These are phyloP conservation scores for Galeruca laticollis DNA, from an alignment of 2,888 invertebrate genomes.

Conservation along the genomic window DNA sequence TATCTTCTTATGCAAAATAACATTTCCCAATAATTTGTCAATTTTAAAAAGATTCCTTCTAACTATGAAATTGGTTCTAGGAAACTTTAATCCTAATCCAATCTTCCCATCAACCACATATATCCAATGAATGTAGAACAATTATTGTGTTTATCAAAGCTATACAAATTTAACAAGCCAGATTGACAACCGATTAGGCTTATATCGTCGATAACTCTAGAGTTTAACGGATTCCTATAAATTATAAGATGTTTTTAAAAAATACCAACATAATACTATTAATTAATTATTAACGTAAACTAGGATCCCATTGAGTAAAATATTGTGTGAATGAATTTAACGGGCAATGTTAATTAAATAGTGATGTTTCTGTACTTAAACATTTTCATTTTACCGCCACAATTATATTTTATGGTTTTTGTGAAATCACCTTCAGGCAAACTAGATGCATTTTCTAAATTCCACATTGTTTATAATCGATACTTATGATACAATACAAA, in stretches of 20 bases:
- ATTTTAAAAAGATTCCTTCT: too few species aligned
- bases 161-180: not conserved
- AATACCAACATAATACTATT: not conserved
- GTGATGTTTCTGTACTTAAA: not conserved
- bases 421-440: too few species aligned
- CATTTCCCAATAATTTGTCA: too few species aligned
- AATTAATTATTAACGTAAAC: not conserved
- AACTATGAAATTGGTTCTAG: too few species aligned
- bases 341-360: not conserved
- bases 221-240: not conserved
- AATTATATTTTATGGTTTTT: constrained; percentile 6
- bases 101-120: not conserved
- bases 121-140: not conserved
- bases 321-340: not conserved
- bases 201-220: not conserved
- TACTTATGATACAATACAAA: too few species aligned
- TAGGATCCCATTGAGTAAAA: not conserved
- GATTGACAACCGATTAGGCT: constrained; percentile 3
- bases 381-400: not conserved
- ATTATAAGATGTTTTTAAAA: not conserved
- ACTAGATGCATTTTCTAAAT: too few species aligned
- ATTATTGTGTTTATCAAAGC: not conserved
- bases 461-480: too few species aligned
- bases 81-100: too few species aligned
- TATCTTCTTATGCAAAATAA: too few species aligned